Evolutionary conservation across 1,140 invertebrate genomes (phyloP), one percentile per base, ranked within the genome.

Genomic region (Drosophila pandora): DNA sequence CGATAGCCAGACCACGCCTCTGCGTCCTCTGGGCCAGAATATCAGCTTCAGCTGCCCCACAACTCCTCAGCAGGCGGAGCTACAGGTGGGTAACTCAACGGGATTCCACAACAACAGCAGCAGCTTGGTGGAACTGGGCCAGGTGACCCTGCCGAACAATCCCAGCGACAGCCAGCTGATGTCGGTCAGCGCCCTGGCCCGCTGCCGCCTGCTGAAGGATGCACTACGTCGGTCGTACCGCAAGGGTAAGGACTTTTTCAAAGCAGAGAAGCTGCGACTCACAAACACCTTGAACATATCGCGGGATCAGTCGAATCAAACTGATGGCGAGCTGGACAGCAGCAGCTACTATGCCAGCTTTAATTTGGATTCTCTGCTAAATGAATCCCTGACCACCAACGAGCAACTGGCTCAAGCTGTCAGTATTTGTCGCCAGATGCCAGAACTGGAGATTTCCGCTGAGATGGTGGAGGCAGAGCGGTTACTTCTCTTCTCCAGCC

Each of bases 401-500:
- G 71, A 90, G 25, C 90, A 91, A 57, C 43, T 91, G 22, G 73
- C 82, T 1, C 76, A 85, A 34, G 85, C 85, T 34, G 90, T 91
- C 2, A 91, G 43, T 13, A 90, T 91, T 45, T 91, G 90, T 23
- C 79, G 90, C 0, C 79, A 90, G 43, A 54, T 90, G 65, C 90
- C 90, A 0, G 79, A 90, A 8, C 37, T 91, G n/a, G 89, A 91
- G 41, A 90, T 82, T 52, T 88, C 90, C 1, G 34, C 80, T 0
- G 90, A 91, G 67, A 90, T 91, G 88, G 90, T 91, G 4, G 90
- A 91, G 25, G 90, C 90, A 0, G 90, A 91, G 62, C 69, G 90
- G 7, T 55, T 91, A 12, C 25, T 91, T 50, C 72, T 91, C 4
- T 91, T 85, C 59, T 78, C 79, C 3, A 53, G 79, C 3, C 52